phyloP scores from a whole-genome alignment of 2,797 vertebrate genomes.

The Epinephelus coioides region DNA sequence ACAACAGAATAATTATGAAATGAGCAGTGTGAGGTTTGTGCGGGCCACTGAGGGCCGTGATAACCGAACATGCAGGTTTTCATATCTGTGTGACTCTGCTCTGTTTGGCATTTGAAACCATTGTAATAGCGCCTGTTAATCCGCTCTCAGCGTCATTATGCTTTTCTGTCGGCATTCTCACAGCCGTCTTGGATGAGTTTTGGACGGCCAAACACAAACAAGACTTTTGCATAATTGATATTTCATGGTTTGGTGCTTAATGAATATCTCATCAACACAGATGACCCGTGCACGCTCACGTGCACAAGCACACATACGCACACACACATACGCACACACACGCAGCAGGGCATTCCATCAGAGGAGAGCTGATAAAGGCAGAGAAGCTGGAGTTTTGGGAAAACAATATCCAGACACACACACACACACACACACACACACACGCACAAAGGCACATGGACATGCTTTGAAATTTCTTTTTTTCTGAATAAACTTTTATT shows the following conservation, averaged over 20 bases:
- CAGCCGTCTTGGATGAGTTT: constrained; percentile 31
- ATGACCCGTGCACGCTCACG: constrained; percentile 24
- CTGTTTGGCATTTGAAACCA: constrained; percentile 44
- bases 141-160: constrained; percentile 2
- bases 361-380: constrained; percentile 26
- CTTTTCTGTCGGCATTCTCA: constrained; percentile 18
- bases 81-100: constrained; percentile 9
- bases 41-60: constrained; percentile 2
- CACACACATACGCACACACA: background rate
- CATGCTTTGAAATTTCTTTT: constrained; percentile 25
- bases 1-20: constrained; percentile 8
- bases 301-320: background rate
- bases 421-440: constrained; percentile 9
- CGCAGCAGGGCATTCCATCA: constrained; percentile 34
- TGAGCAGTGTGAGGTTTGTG: constrained; percentile 15
- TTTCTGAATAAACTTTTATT: constrained; percentile 21
- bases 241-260: constrained; percentile 45
- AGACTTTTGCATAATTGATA: constrained; percentile 49
- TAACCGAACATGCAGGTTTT: constrained; percentile 3
- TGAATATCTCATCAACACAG: constrained; percentile 57
- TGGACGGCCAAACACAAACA: constrained; percentile 41
- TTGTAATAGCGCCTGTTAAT: constrained; percentile 42
- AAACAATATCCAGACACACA: constrained; percentile 22
- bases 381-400: background rate
- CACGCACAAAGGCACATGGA: background rate